Evolutionary conservation across 2,113 vertebrate genomes (phyloP).

Genomic region (Marcusenius ussheri): DNA sequence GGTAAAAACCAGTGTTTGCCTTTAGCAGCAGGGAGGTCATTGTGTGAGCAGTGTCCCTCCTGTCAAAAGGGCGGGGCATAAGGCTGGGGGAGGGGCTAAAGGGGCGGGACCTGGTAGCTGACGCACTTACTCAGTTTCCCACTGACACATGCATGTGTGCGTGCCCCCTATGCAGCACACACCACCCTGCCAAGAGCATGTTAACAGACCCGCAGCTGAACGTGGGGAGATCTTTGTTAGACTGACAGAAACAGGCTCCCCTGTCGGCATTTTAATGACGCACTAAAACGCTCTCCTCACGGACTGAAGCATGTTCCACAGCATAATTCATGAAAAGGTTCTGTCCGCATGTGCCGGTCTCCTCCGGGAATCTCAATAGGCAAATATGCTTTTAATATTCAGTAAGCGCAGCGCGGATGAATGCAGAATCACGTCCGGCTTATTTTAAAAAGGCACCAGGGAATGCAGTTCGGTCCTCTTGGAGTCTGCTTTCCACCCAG

Average conservation of each 20-base stretch:
- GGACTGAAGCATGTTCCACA: not conserved
- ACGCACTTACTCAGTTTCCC: conserved; percentile 2
- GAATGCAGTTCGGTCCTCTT: not conserved
- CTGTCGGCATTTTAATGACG: conserved; percentile 34
- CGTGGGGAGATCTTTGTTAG: conserved; percentile 13
- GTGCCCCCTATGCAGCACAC: not conserved
- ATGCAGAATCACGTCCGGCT: not conserved
- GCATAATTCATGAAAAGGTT: not conserved
- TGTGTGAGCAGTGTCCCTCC: not conserved
- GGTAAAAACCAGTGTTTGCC: not conserved
- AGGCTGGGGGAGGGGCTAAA: not conserved
- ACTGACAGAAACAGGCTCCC: conserved; percentile 40
- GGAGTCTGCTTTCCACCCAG: not conserved
- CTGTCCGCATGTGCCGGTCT: not conserved
- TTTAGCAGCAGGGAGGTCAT: not conserved
- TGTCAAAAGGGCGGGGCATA: not conserved
- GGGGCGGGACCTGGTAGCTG: not conserved
- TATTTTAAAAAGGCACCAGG: not conserved
- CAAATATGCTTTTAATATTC: not conserved
- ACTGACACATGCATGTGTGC: conserved; percentile 9
- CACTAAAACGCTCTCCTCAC: conserved; percentile 25
- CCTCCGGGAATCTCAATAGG: not conserved
- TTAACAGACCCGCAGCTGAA: not conserved
- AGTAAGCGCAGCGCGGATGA: not conserved
- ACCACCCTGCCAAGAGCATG: not conserved